Base-by-base conservation (phyloP, 2,888 invertebrate species). In the Sesia apiformis region DNA sequence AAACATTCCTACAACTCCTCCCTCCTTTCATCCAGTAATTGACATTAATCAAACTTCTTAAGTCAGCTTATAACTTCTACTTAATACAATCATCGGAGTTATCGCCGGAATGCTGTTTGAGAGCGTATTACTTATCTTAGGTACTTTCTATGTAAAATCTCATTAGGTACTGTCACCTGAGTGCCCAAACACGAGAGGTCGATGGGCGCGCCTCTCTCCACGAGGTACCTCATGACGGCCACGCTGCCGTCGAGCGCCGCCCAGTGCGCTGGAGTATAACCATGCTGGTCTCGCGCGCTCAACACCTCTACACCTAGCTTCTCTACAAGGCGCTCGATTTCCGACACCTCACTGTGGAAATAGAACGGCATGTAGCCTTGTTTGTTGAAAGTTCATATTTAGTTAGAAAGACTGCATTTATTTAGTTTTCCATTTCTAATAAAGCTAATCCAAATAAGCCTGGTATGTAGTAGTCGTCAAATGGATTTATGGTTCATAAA, bases 241-340 rank as follows among this genome's bases (percentile, higher is more conserved):
- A 96, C 94, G 74, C 96, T 96, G 40, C 97, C 97, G 72, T 97
- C 96, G 52, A 97, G 87, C 49, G 95, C 95, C 0, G 95, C 96
- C 97, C 97, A 97, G 78, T 97, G 97, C 38, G 96, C 96, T 0
- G 97, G 96, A 0, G 97, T 97, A 80, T 97, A 97, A 23, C 97
- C 97, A 90, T 97, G 97, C 74, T 96, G 95, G 80, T 97, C 97
- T 38, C 97, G 91, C 0, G 94, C 94, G 55, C 94, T 93, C 56
- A 97, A 82, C 56, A 93, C 93, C 74, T 94, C 94, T 23, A 93
- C 90, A 0, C 97, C 96, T 50, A 93, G 91, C 75, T 94, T 94
- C 70, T 97, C 96, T 0, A 97, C 94, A 51, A 96, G 82, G 55
- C 93, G 93, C 76, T 97, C 97, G 49, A 97, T 94, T 62, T 95